A percentile compares a stretch with the other conserved stretches of the same genome.
phyloP scores from a whole-genome alignment of 2,888 invertebrate species.

The Cacoxenus indagator region DNA sequence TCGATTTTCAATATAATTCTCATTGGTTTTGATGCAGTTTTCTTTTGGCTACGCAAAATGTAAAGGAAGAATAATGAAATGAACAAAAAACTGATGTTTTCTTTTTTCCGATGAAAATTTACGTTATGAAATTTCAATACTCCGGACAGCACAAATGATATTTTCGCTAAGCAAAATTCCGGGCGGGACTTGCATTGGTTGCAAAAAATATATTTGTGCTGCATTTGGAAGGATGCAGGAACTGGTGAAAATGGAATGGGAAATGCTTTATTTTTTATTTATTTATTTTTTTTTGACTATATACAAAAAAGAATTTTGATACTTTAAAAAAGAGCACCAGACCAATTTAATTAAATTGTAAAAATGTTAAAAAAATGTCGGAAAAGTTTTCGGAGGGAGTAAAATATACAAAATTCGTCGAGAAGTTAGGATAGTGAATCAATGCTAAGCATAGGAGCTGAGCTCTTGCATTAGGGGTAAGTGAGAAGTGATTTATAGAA shows the following conservation, averaged over 20 bases:
- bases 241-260: neutral
- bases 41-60: neutral
- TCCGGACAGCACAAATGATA: constrained; percentile 60
- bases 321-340: no score
- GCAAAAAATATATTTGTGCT: constrained; percentile 48
- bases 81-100: neutral
- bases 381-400: no score
- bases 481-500: no score
- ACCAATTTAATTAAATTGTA: no score
- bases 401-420: no score
- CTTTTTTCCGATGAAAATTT: constrained; percentile 58
- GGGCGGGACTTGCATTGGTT: neutral
- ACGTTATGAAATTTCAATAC: constrained; percentile 69
- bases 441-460: no score
- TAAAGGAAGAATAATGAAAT: neutral
- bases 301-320: neutral
- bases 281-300: constrained; percentile 5
- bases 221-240: constrained; percentile 22
- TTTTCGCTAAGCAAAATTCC: constrained; percentile 30
- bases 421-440: no score
- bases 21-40: neutral
- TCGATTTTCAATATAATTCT: neutral
- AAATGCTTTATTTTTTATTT: neutral
- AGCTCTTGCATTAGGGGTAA: no score
- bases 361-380: no score